Evolutionary conservation across 2,113 vertebrate species (phyloP), one percentile per base, ranked within the genome.

Genomic region (Neotragus pygmaeus): DNA sequence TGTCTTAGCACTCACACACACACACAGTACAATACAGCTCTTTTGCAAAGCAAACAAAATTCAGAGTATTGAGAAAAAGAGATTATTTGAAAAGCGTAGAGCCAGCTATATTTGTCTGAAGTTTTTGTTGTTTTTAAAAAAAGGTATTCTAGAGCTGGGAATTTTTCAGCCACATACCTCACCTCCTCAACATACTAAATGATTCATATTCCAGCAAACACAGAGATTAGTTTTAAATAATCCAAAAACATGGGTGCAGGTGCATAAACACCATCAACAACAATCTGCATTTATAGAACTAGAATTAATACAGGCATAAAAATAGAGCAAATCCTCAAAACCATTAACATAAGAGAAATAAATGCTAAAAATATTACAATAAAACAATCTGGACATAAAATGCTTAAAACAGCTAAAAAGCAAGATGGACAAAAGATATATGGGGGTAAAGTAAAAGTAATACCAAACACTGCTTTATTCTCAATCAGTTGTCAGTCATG

Each of bases 381-480:
- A 77, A 96, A 88, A 90, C 39, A 91, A 80, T 78, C 30, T 95
- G 47, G 9, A 19, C 66, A 82, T 57, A 96, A 97, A 96, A 23
- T 93, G 14, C 14, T 82, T 95, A 70, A 85, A 96, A 93, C 57
- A 85, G 5, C 27, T 64, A 15, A 95, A 47, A 93, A 94, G 55
- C 30, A 14, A 88, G 28, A 92, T 86, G 17, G 96, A 73, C 21
- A 91, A 96, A 91, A 82, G n/a, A 89, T 23, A 87, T 0, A 49
- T 21, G 15, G 2, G 6, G 25, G 60, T 93, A 88, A 95, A 88
- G 27, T 81, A 89, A 93, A 86, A 92, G 33, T 27, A 73, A 21
- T 49, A 97, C 85, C 30, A 82, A 94, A 92, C 66, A 81, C 16
- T 93, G 60, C n/a, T 89, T 88, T 89, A 73, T 58, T 88, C 53